Base-by-base conservation (phyloP, 2,888 invertebrate species). In the Imbricaverruca yamaguchii region DNA sequence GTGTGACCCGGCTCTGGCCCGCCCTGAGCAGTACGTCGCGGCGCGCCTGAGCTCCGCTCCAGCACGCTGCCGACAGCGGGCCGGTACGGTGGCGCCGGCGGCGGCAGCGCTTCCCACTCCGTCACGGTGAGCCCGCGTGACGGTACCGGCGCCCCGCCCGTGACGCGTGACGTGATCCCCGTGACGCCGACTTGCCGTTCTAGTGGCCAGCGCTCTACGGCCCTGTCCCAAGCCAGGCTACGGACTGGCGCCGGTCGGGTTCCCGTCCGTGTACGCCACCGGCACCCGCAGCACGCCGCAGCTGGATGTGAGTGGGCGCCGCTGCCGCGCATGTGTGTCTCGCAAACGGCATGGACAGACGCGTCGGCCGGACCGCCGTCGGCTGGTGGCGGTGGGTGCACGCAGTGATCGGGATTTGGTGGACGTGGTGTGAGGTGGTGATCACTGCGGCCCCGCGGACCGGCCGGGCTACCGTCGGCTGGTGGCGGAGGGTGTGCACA, bases 261-360 rank as follows among this genome's bases (percentile, higher is more conserved):
- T 53, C 21, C 55, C 18, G 39, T 23, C 39, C 55, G 55, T 12
- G 18, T 74, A 74, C 74, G 74, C 55, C 55, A 53, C 74, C 21
- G 74, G 74, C 74, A 18, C 74, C 21, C 53, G 74, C 53, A 74
- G 74, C 74, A 74, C 74, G 74, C 74, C 74, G 55, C 74, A 74
- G 13, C 74, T 74, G 55, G 21, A 21, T 10, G 74, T 74, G 74
- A 74, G 74, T 74, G 74, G 53, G 53, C 55, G 74, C 53, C 53
- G 69, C 59, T 15, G 15, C 59, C 15, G 59, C 59, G 59, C 59
- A 59, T 59, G 59, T 39, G 39, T 39, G 39, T 39, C 39, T 39
- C 59, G 59, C 59, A 59, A 15, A 11, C 59, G 15, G 59, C 59
- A 59, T 59, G 59, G 59, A 15, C 15, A 59, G 59, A 39, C 39